Evolutionary conservation across 1,140 invertebrate genomes (phyloP).

Genomic region (Parasteatoda tepidariorum): DNA sequence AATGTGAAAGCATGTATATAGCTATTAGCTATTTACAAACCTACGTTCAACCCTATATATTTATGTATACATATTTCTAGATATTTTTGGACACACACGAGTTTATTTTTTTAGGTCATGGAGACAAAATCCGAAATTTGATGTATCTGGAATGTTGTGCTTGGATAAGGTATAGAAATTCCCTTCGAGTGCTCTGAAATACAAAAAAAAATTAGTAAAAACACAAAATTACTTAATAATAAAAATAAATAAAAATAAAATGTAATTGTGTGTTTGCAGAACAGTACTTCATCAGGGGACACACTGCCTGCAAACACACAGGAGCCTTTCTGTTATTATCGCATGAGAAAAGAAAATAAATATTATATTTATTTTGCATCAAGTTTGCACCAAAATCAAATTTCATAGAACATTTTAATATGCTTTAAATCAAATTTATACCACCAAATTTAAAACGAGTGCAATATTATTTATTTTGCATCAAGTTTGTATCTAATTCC

Average conservation of each 20-base stretch:
- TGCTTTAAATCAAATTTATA: too few species aligned
- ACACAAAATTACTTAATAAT: background rate
- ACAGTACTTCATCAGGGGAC: too few species aligned
- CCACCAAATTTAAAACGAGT: too few species aligned
- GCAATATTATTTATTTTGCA: too few species aligned
- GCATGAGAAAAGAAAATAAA: too few species aligned
- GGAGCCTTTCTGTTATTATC: background rate
- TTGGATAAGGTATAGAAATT: constrained; percentile 34
- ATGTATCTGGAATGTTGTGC: constrained; percentile 55
- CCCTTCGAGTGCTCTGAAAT: constrained; percentile 34
- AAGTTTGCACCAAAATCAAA: too few species aligned
- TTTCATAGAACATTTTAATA: too few species aligned
- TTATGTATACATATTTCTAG: constrained; percentile 50
- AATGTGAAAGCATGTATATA: constrained; percentile 60
- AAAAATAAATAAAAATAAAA: background rate
- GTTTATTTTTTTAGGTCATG: constrained; percentile 25
- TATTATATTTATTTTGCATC: too few species aligned
- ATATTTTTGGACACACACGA: constrained; percentile 56
- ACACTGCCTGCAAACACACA: too few species aligned
- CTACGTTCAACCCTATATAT: constrained; percentile 60
- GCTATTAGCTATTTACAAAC: constrained; percentile 60
- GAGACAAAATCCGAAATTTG: constrained; percentile 46
- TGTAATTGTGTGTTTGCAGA: too few species aligned
- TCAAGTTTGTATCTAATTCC: too few species aligned
- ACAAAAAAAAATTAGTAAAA: background rate